A percentile compares a stretch with the other conserved stretches of the same genome.
These are phyloP conservation scores for Agelas oroides DNA, from an alignment of 37 sponge, comb jelly and placozoan genomes.

Conservation along the genomic window DNA sequence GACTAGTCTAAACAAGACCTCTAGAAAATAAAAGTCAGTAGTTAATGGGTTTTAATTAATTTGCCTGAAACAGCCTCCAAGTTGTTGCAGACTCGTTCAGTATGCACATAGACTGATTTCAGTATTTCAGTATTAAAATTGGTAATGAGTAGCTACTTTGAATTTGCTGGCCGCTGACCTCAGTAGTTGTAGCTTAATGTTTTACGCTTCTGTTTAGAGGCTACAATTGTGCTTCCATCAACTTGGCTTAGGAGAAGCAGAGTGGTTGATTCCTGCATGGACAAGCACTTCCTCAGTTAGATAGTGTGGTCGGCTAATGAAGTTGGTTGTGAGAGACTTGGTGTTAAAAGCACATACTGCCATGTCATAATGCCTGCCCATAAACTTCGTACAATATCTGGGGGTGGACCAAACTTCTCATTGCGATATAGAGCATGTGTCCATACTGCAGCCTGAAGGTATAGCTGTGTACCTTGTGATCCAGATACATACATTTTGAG, in stretches of 20 bases:
- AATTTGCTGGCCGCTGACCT: too few relatives aligned
- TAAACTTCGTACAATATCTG: slow-evolving; percentile 6
- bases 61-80: too few relatives aligned
- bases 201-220: too few relatives aligned
- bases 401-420: slow-evolving; percentile 36
- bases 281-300: slow-evolving; percentile 40
- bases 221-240: too few relatives aligned
- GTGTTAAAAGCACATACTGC: not conserved
- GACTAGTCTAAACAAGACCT: too few relatives aligned
- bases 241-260: too few relatives aligned
- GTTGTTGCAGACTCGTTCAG: too few relatives aligned
- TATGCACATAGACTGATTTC: too few relatives aligned
- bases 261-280: slow-evolving; percentile 42
- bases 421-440: slow-evolving; percentile 34
- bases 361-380: slow-evolving; percentile 50
- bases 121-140: too few relatives aligned
- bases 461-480: slow-evolving; percentile 35
- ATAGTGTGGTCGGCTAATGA: slow-evolving; percentile 21
- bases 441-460: slow-evolving; percentile 40
- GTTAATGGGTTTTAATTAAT: too few relatives aligned
- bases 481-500: slow-evolving; percentile 3
- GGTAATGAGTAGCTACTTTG: too few relatives aligned
- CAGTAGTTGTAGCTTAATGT: not conserved
- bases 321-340: not conserved
- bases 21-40: too few relatives aligned